phyloP scores from a whole-genome alignment of 1,140 invertebrate genomes.

The Sweltsa coloradensis region DNA sequence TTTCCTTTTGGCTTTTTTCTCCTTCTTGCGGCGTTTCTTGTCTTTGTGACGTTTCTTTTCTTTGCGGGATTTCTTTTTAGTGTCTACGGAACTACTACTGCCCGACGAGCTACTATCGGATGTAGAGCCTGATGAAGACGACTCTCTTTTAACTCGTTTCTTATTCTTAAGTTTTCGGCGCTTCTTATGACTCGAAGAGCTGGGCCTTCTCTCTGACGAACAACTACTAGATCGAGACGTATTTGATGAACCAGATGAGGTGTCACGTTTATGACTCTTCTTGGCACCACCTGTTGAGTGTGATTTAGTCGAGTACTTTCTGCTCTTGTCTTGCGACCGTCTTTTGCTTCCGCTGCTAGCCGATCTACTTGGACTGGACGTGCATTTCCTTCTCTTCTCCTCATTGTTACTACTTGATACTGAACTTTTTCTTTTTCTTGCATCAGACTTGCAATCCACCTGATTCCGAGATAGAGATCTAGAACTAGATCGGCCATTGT shows the following conservation, averaged over 20 bases:
- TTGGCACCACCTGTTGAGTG: not conserved
- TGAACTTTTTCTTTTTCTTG: not conserved
- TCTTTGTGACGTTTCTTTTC: slow-evolving; percentile 27
- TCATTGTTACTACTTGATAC: not conserved
- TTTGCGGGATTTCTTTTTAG: slow-evolving; percentile 23
- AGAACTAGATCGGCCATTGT: no score
- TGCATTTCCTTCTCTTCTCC: not conserved
- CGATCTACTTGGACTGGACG: not conserved
- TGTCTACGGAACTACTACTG: slow-evolving; percentile 21
- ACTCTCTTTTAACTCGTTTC: slow-evolving; percentile 19
- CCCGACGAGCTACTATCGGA: not conserved
- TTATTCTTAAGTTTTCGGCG: no score
- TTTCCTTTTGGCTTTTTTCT: slow-evolving; percentile 19
- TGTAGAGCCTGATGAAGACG: slow-evolving; percentile 18
- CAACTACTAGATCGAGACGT: not conserved
- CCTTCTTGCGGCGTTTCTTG: slow-evolving; percentile 13
- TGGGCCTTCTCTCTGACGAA: not conserved
- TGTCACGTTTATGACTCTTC: not conserved
- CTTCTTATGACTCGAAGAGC: no score
- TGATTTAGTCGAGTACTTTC: not conserved
- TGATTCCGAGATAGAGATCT: no score
- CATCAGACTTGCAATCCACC: not conserved
- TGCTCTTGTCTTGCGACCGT: not conserved
- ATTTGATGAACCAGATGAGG: not conserved
- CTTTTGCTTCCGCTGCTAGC: no score